Evolutionary conservation across 2,888 invertebrate species (phyloP).

Genomic region (Andrena minutula): DNA sequence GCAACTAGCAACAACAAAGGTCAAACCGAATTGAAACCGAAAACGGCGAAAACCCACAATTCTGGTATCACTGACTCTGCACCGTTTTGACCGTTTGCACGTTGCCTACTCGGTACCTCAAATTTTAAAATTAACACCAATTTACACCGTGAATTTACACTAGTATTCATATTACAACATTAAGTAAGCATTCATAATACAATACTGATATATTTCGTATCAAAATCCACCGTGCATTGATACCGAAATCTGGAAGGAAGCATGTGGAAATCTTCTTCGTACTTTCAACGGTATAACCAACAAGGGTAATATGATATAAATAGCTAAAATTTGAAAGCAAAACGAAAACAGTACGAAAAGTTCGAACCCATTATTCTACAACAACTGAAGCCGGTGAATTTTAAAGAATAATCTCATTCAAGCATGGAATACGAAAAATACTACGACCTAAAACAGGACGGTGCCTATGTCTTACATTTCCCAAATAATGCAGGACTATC

Average conservation of each 20-base stretch:
- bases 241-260: background rate
- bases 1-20: too few relatives aligned
- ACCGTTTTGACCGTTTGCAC: too few relatives aligned
- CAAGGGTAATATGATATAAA: background rate
- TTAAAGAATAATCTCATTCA: background rate
- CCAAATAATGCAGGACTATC: constrained; percentile 29
- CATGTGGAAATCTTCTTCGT: background rate
- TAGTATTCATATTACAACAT: too few relatives aligned
- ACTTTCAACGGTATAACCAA: background rate
- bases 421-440: constrained; percentile 49
- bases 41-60: too few relatives aligned
- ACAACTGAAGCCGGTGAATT: background rate
- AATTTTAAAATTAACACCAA: background rate
- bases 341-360: background rate
- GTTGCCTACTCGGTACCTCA: too few relatives aligned
- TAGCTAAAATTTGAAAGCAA: background rate
- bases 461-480: constrained; percentile 52
- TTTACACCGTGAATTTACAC: background rate
- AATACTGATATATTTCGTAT: too few relatives aligned
- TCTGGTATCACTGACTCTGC: too few relatives aligned
- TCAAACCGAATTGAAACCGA: too few relatives aligned
- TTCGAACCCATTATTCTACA: background rate
- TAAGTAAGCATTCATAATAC: too few relatives aligned
- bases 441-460: constrained; percentile 21
- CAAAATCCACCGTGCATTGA: too few relatives aligned